These are phyloP conservation scores for Teleogryllus oceanicus DNA, from an alignment of 2,888 invertebrate species.

Conservation along the genomic window DNA sequence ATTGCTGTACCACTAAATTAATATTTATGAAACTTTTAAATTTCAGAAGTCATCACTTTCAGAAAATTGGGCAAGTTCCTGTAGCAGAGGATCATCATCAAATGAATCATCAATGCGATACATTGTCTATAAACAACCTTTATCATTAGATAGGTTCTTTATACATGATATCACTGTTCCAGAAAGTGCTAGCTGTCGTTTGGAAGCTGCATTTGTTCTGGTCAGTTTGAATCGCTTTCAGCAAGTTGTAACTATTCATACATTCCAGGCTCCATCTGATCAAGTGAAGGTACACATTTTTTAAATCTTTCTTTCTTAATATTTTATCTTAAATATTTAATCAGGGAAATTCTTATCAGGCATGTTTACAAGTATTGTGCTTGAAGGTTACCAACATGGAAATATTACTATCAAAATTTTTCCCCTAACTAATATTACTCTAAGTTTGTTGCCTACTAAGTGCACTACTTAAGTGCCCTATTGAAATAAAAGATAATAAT, in stretches of 20 bases:
- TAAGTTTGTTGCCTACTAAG: too few species aligned
- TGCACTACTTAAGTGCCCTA: too few species aligned
- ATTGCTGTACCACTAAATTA: neutral
- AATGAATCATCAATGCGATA: constrained; percentile 44
- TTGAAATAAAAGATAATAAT: too few species aligned
- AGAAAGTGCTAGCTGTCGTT: constrained; percentile 44
- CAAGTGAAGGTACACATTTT: constrained; percentile 45
- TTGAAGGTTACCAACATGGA: too few species aligned
- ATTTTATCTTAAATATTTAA: too few species aligned
- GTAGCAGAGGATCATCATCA: constrained; percentile 41
- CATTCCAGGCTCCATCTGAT: constrained; percentile 48
- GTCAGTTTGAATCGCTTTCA: constrained; percentile 50
- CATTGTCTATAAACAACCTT: constrained; percentile 50
- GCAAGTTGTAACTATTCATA: constrained; percentile 49
- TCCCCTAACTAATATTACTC: too few species aligned
- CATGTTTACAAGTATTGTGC: too few species aligned
- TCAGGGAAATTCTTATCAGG: too few species aligned
- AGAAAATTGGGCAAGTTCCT: constrained; percentile 48
- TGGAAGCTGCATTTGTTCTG: constrained; percentile 48
- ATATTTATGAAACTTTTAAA: constrained; percentile 19
- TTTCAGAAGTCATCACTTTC: constrained; percentile 48
- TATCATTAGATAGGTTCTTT: constrained; percentile 49
- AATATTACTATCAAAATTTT: too few species aligned
- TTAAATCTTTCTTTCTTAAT: too few species aligned
- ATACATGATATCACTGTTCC: constrained; percentile 47